These are phyloP conservation scores for Empis stercorea DNA, from an alignment of 2,888 invertebrate genomes.

Conservation along the genomic window DNA sequence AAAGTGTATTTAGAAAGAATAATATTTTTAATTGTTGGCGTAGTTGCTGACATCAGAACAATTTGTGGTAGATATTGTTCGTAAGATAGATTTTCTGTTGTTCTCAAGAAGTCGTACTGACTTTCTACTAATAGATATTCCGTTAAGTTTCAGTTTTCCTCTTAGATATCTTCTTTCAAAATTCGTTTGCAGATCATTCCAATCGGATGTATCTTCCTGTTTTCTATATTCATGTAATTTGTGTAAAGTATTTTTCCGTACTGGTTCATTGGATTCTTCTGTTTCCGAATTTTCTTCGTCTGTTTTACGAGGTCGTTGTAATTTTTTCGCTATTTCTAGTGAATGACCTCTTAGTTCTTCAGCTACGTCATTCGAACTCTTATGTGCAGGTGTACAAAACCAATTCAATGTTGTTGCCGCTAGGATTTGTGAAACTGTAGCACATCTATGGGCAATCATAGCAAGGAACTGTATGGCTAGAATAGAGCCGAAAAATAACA, in stretches of 20 bases:
- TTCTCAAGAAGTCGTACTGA: constrained; percentile 28
- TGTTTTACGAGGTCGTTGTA: constrained; percentile 38
- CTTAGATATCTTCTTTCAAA: constrained; percentile 30
- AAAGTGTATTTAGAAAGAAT: too few species aligned
- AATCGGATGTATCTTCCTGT: constrained; percentile 22
- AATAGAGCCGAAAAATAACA: constrained; percentile 56
- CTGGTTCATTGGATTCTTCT: constrained; percentile 16
- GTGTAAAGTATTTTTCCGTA: constrained; percentile 29
- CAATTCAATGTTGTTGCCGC: constrained; percentile 50
- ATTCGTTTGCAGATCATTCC: constrained; percentile 32
- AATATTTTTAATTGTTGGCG: too few species aligned
- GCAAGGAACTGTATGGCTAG: constrained; percentile 58
- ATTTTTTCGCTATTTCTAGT: constrained; percentile 44
- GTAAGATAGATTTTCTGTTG: constrained; percentile 4
- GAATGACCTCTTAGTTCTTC: constrained; percentile 45
- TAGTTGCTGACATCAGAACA: too few species aligned
- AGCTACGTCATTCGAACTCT: constrained; percentile 30
- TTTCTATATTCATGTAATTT: constrained; percentile 27
- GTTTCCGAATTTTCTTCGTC: constrained; percentile 27
- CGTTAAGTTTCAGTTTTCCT: constrained; percentile 27
- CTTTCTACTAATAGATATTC: constrained; percentile 29
- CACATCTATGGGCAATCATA: constrained; percentile 64
- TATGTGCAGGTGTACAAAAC: constrained; percentile 23
- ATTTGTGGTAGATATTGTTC: too few species aligned
- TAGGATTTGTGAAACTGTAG: constrained; percentile 59